These are phyloP conservation scores for Phoebastria nigripes DNA, from an alignment of 2,797 vertebrate species.

Conservation along the genomic window DNA sequence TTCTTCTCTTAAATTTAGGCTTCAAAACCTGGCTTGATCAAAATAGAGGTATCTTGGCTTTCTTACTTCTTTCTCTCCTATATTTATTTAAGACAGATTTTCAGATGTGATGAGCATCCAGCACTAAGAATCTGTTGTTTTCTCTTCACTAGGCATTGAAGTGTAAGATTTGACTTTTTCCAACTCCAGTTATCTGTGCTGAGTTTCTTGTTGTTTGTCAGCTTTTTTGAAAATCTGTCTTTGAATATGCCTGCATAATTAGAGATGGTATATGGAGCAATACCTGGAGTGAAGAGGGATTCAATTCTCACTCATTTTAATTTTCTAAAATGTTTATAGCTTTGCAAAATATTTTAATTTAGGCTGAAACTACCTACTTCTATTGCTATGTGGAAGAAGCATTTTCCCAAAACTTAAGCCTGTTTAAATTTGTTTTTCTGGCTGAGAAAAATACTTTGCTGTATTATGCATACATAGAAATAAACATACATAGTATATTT, in stretches of 20 bases:
- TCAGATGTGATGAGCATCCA: background rate
- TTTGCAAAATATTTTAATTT: background rate
- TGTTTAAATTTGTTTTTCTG: background rate
- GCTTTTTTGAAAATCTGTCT: background rate
- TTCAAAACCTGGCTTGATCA: background rate
- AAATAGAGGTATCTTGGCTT: background rate
- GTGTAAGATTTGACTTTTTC: background rate
- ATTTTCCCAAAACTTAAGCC: background rate
- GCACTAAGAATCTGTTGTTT: background rate
- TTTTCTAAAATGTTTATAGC: background rate
- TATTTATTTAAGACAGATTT: constrained; percentile 6
- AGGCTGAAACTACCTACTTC: background rate
- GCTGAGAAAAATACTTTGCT: background rate
- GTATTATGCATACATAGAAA: background rate
- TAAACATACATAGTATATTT: background rate
- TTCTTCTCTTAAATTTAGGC: background rate
- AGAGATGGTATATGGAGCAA: background rate
- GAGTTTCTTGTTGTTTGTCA: background rate
- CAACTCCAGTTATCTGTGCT: background rate
- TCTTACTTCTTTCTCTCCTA: background rate
- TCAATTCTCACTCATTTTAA: background rate
- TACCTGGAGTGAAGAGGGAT: background rate
- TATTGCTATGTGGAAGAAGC: background rate
- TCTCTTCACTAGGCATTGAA: background rate
- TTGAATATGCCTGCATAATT: background rate